These are phyloP conservation scores for Anneissia japonica DNA, from an alignment of 35 echinoderm and acorn worm species.

Conservation along the genomic window DNA sequence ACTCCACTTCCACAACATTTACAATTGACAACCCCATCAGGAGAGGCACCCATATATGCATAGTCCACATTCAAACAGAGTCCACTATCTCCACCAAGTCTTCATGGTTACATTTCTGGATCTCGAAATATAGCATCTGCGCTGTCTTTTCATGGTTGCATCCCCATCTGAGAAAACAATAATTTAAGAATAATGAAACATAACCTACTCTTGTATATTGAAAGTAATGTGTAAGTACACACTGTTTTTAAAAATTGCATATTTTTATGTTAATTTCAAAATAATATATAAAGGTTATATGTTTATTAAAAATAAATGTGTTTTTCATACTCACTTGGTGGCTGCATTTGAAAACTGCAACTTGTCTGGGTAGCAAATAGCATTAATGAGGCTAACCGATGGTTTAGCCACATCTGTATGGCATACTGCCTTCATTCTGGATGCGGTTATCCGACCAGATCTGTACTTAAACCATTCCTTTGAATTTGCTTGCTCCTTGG, in stretches of 20 bases:
- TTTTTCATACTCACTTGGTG: background rate
- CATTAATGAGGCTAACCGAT: conserved; percentile 2
- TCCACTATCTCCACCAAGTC: conserved; percentile 33
- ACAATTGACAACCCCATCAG: conserved; percentile 50
- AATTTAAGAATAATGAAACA: background rate
- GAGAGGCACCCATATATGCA: conserved; percentile 35
- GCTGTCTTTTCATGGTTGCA: conserved; percentile 3
- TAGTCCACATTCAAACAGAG: conserved; percentile 30
- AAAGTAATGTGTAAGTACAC: too few relatives aligned
- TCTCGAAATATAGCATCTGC: too few relatives aligned
- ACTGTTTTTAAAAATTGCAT: too few relatives aligned
- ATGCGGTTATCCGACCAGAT: conserved; percentile 19
- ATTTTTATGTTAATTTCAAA: too few relatives aligned
- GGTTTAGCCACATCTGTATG: background rate
- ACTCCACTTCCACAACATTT: conserved; percentile 41
- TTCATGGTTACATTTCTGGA: too few relatives aligned
- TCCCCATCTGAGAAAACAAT: conserved; percentile 7
- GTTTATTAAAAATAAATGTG: background rate
- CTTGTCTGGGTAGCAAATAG: conserved; percentile 8
- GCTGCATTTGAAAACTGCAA: background rate
- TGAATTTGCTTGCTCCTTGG: background rate
- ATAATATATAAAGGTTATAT: background rate
- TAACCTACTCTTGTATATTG: too few relatives aligned
- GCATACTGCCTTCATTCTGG: background rate
- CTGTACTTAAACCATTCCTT: background rate